Evolutionary conservation across 2,113 vertebrate genomes (phyloP).

Genomic region (Nerophis lumbriciformis): DNA sequence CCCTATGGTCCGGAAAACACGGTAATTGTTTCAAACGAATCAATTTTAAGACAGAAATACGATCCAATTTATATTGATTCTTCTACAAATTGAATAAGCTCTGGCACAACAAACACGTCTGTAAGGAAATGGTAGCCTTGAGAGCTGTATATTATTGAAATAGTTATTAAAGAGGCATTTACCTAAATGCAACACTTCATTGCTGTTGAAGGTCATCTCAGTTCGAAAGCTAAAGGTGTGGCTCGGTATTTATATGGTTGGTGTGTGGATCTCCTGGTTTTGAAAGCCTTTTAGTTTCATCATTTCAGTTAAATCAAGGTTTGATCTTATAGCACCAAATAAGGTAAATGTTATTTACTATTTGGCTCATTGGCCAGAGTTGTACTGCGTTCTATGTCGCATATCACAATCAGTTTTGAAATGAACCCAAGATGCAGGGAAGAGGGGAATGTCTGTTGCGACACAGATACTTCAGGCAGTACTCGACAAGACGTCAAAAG

Average conservation of each 20-base stretch:
- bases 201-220: not conserved
- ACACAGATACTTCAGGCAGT: no score
- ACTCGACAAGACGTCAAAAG: no score
- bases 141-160: not conserved
- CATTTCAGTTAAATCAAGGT: no score
- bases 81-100: conserved; percentile 1
- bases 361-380: no score
- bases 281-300: not conserved
- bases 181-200: not conserved
- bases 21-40: not conserved
- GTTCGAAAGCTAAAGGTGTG: not conserved
- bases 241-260: not conserved
- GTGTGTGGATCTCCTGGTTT: not conserved
- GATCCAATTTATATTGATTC: not conserved
- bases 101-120: not conserved
- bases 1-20: no score
- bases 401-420: no score
- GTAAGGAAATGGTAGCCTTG: not conserved
- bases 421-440: no score
- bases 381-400: no score
- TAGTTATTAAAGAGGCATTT: conserved; percentile 6
- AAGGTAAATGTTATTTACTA: no score
- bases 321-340: no score
- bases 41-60: not conserved
- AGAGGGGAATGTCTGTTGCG: no score